phyloP scores from a whole-genome alignment of 2,797 vertebrate species.

The Gobionotothen gibberifrons region DNA sequence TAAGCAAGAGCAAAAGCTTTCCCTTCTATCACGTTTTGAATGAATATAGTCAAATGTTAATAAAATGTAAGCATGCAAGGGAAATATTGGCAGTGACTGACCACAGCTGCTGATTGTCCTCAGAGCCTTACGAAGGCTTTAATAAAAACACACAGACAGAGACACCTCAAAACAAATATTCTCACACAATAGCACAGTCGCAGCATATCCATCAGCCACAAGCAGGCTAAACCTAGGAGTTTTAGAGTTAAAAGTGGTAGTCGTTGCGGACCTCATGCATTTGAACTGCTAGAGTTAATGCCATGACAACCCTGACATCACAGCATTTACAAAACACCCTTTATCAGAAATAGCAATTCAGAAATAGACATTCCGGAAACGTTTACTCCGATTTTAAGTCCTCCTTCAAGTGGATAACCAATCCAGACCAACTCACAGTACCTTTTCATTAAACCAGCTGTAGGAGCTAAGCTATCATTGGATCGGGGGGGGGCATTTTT shows the following conservation, averaged over 20 bases:
- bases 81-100: constrained; percentile 90
- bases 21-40: not conserved
- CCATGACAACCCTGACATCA: not conserved
- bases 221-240: not conserved
- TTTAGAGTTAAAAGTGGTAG: not conserved
- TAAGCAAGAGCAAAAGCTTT: not conserved
- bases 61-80: constrained; percentile 85
- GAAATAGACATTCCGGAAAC: not conserved
- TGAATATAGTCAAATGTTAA: constrained; percentile 6
- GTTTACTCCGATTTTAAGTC: not conserved
- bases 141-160: constrained; percentile 78
- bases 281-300: not conserved
- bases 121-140: constrained; percentile 94
- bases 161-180: constrained; percentile 65
- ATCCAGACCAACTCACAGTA: not conserved
- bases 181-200: constrained; percentile 44
- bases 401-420: not conserved
- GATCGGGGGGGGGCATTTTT: not conserved
- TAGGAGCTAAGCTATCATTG: not conserved
- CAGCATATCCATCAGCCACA: constrained; percentile 47
- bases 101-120: constrained; percentile 92
- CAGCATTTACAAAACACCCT: not conserved
- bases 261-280: not conserved
- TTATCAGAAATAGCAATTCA: not conserved
- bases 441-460: not conserved